Percentiles rank a stretch among this genome's conserved stretches.
Evolutionary conservation across 2,797 vertebrate species (phyloP).

Genomic region (Acanthis flammea): DNA sequence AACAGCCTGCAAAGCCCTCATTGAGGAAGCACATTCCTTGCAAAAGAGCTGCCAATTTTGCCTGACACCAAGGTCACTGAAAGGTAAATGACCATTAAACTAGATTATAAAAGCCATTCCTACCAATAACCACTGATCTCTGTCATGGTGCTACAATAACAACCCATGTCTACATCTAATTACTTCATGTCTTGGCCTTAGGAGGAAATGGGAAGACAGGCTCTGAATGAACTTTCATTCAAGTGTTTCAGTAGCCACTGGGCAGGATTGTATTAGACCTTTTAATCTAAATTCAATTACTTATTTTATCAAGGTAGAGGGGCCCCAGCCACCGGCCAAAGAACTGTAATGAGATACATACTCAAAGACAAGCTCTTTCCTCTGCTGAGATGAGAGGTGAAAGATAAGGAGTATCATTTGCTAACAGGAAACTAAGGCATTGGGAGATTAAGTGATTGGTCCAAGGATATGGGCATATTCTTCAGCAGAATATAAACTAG

Average conservation of each 20-base stretch:
- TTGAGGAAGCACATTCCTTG: slow-evolving; percentile 56
- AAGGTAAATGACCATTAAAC: slow-evolving; percentile 68
- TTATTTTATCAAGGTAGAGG: slow-evolving; percentile 24
- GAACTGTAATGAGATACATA: background rate
- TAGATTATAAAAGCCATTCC: slow-evolving; percentile 51
- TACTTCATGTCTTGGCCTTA: slow-evolving; percentile 22
- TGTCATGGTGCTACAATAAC: slow-evolving; percentile 35
- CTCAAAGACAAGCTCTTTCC: background rate
- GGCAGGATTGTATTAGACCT: slow-evolving; percentile 5
- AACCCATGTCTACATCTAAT: slow-evolving; percentile 38
- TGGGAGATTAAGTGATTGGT: background rate
- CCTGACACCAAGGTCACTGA: slow-evolving; percentile 54
- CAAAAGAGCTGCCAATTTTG: slow-evolving; percentile 41
- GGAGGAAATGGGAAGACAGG: slow-evolving; percentile 35
- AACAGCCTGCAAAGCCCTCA: slow-evolving; percentile 33
- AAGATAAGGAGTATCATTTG: slow-evolving; percentile 21
- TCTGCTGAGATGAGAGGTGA: background rate
- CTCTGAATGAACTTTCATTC: slow-evolving; percentile 34
- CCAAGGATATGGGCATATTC: background rate
- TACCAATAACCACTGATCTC: slow-evolving; percentile 56
- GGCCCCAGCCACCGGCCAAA: background rate
- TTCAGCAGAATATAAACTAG: background rate
- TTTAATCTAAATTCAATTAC: slow-evolving; percentile 49
- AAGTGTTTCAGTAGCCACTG: slow-evolving; percentile 41
- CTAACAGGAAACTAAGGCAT: background rate